Evolutionary conservation across 2,797 vertebrate species (phyloP).

Genomic region (Cuniculus paca): DNA sequence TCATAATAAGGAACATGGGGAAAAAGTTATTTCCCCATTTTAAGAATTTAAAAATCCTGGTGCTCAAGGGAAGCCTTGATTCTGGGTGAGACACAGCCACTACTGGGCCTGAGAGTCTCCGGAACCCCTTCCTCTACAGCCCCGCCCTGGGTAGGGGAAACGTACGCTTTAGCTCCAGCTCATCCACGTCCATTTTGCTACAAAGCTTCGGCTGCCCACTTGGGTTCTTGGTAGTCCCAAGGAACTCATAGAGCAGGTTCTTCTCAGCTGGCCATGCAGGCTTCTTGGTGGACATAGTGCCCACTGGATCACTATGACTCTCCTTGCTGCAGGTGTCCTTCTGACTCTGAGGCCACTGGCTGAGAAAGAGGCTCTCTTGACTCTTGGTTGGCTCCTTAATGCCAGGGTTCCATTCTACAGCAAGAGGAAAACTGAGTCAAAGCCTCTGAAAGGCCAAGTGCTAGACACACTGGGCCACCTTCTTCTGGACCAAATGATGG

Average conservation of each 20-base stretch:
- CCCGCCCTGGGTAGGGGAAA: not conserved
- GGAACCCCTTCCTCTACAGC: not conserved
- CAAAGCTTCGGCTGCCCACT: slow-evolving; percentile 68
- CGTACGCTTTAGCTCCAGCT: slow-evolving; percentile 78
- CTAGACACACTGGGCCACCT: not conserved
- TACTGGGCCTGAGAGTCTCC: rapidly evolving
- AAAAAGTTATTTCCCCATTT: not conserved
- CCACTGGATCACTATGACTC: slow-evolving; percentile 36
- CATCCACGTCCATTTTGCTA: slow-evolving; percentile 76
- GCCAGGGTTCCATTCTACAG: slow-evolving; percentile 61
- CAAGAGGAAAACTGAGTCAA: slow-evolving; percentile 62
- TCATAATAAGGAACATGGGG: not conserved
- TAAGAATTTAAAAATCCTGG: not conserved
- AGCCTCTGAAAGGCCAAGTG: not conserved
- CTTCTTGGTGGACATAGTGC: slow-evolving; percentile 75
- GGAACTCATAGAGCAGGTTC: slow-evolving; percentile 80
- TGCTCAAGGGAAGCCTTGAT: not conserved
- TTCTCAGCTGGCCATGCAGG: slow-evolving; percentile 64
- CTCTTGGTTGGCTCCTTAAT: slow-evolving; percentile 68
- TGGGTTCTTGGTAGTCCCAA: slow-evolving; percentile 76
- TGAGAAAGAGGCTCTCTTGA: slow-evolving; percentile 67
- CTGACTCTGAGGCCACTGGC: slow-evolving; percentile 68
- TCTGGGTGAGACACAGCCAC: not conserved
- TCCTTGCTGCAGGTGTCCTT: slow-evolving; percentile 74
- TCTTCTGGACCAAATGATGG: not conserved